Percentiles rank a stretch among this genome's conserved stretches.
These are phyloP conservation scores for Serinus canaria DNA, from an alignment of 2,113 vertebrate genomes.

Conservation along the genomic window DNA sequence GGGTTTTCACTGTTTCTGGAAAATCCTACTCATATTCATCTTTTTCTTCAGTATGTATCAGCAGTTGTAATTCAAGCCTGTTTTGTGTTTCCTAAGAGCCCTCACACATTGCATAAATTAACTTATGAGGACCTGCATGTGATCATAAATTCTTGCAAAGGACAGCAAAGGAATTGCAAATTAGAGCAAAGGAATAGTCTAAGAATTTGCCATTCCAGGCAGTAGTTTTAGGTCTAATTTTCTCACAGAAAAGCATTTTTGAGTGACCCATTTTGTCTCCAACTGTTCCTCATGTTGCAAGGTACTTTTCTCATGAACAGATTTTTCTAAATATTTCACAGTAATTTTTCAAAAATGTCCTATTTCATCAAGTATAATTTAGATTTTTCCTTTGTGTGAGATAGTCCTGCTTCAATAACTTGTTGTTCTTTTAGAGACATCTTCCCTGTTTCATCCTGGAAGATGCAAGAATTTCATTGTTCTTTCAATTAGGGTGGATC, in stretches of 20 bases:
- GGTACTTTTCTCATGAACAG: not conserved
- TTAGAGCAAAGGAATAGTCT: not conserved
- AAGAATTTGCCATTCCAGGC: not conserved
- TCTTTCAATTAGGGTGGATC: not conserved
- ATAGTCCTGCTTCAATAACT: not conserved
- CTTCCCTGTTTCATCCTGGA: not conserved
- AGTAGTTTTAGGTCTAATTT: not conserved
- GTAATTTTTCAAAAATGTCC: not conserved
- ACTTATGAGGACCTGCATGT: not conserved
- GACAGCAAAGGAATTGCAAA: not conserved
- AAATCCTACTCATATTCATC: not conserved
- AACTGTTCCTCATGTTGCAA: not conserved
- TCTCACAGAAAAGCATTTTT: not conserved
- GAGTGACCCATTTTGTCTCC: not conserved
- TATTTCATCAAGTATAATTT: not conserved
- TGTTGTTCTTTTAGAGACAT: not conserved
- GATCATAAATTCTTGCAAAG: not conserved
- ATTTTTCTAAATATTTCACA: not conserved
- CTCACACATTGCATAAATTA: not conserved
- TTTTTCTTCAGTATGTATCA: not conserved
- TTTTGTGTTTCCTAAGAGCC: not conserved
- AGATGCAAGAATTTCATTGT: accelerated
- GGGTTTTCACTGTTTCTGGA: not conserved
- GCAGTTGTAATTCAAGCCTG: not conserved
- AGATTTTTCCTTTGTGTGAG: not conserved